Conservation (phyloP, 2,113 vertebrate genomes). For the Apodemus speciosus region DNA sequence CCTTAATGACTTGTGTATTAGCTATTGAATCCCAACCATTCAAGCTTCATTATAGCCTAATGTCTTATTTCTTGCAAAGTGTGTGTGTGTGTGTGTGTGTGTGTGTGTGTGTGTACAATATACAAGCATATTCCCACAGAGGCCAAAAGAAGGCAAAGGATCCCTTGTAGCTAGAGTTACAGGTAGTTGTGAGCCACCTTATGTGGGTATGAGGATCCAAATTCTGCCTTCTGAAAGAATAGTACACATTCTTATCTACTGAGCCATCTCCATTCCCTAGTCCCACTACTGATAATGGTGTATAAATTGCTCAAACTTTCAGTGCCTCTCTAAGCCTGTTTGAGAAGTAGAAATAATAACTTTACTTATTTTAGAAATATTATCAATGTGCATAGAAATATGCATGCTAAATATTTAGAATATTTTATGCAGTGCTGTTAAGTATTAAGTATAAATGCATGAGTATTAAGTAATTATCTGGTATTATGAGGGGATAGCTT, state of each 20-base stretch:
- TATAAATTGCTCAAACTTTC: neutral
- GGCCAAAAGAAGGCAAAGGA: neutral
- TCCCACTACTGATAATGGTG: neutral
- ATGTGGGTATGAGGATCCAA: neutral
- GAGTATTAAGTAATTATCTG: neutral
- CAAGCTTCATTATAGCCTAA: neutral
- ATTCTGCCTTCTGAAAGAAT: neutral
- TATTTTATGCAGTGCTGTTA: neutral
- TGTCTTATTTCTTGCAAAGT: too few relatives aligned
- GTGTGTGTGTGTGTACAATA: neutral
- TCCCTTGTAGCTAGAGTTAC: neutral
- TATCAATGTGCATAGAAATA: neutral
- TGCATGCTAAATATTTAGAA: neutral
- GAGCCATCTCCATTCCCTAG: neutral
- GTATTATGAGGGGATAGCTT: neutral
- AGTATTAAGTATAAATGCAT: neutral
- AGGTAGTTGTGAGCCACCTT: neutral
- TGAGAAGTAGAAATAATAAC: slow-evolving; percentile 34
- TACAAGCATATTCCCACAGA: neutral
- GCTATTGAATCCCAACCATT: neutral
- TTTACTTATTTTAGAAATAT: neutral
- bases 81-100: neutral
- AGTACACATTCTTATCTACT: too few relatives aligned
- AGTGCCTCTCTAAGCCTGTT: neutral
- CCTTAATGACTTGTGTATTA: neutral